A percentile compares a stretch with the other conserved stretches of the same genome.
phyloP scores from a whole-genome alignment of 1,140 invertebrate species.

The Tetramorium alpestre region DNA sequence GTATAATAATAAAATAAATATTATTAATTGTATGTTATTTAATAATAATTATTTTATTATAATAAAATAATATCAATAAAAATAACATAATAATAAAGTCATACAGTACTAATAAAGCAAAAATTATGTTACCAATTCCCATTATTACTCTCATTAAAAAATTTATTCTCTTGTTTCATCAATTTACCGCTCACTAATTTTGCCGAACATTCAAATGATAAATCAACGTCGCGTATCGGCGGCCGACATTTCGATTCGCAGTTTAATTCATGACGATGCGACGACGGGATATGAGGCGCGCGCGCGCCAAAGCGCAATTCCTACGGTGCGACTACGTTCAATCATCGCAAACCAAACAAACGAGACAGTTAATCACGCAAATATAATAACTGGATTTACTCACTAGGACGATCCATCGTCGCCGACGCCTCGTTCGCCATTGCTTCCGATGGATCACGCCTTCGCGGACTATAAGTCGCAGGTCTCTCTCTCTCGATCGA shows the following conservation, averaged over 20 bases:
- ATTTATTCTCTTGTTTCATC: neutral
- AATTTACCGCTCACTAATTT: neutral
- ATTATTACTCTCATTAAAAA: neutral
- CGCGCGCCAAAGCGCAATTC: conserved; percentile 16
- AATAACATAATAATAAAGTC: neutral
- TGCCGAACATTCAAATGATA: neutral
- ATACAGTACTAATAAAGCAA: neutral
- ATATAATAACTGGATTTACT: conserved; percentile 45
- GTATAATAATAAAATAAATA: neutral
- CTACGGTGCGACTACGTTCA: neutral
- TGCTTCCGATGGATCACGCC: neutral
- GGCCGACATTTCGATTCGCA: conserved; percentile 9
- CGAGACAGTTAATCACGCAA: conserved; percentile 16
- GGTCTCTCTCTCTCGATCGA: neutral
- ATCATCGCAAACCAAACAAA: neutral
- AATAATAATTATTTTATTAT: neutral
- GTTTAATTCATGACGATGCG: conserved; percentile 25
- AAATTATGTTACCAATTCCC: neutral
- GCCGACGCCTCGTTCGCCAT: too few species aligned
- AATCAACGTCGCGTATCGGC: neutral
- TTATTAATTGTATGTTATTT: too few species aligned
- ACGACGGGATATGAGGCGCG: neutral
- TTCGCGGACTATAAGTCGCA: neutral
- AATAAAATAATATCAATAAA: neutral
- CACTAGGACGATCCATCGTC: neutral